These are phyloP conservation scores for Drosophila aldrichi DNA, from an alignment of 2,888 invertebrate species.

Conservation along the genomic window DNA sequence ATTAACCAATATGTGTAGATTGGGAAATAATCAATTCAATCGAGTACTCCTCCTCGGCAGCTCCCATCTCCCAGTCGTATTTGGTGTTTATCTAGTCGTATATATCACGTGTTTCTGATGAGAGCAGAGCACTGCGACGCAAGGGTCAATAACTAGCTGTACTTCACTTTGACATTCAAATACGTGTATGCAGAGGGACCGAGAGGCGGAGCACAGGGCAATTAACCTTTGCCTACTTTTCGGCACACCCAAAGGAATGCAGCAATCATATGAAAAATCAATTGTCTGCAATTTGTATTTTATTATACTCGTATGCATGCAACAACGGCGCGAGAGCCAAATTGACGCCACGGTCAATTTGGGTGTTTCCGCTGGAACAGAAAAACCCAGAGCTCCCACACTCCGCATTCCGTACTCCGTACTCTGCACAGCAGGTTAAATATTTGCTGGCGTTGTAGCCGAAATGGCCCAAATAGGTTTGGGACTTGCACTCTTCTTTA, in stretches of 20 bases:
- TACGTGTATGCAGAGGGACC: conserved; percentile 7
- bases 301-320: conserved; percentile 58
- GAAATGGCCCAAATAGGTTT: conserved; percentile 58
- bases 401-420: neutral
- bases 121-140: neutral
- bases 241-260: conserved; percentile 26
- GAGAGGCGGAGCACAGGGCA: conserved; percentile 28
- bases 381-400: conserved; percentile 31
- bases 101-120: neutral
- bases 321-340: conserved; percentile 36
- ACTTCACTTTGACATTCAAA: conserved; percentile 72
- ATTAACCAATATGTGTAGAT: too few species aligned
- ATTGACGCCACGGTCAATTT: conserved; percentile 80
- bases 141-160: conserved; percentile 45
- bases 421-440: conserved; percentile 1
- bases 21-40: too few species aligned
- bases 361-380: conserved; percentile 72
- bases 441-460: conserved; percentile 17
- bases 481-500: conserved; percentile 10
- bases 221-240: conserved; percentile 78
- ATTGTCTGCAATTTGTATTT: conserved; percentile 77
- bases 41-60: neutral
- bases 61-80: neutral
- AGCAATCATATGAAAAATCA: conserved; percentile 76
- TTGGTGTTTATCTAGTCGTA: neutral